phyloP scores from a whole-genome alignment of 2,888 invertebrate species.

The Incurvaria masculella region DNA sequence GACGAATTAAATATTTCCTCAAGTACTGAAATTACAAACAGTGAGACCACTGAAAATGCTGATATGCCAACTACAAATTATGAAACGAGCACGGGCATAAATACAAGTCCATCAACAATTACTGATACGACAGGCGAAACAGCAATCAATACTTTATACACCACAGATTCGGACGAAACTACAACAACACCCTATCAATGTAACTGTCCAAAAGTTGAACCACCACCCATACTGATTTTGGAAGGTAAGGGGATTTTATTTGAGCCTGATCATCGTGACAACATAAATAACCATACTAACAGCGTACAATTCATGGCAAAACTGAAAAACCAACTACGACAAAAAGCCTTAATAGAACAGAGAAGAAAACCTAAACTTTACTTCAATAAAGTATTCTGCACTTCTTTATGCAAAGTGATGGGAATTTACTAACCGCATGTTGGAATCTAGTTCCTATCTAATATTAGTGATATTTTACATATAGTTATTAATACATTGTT shows the following conservation, averaged over 20 bases:
- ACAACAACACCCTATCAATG: constrained; percentile 24
- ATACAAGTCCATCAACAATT: constrained; percentile 18
- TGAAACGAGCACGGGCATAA: constrained; percentile 17
- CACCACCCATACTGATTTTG: constrained; percentile 74
- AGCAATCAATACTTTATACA: constrained; percentile 9
- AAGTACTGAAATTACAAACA: background rate
- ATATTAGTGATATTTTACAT: no score
- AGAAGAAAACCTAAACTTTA: no score
- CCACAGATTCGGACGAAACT: constrained; percentile 19
- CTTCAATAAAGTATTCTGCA: no score
- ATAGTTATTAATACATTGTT: no score
- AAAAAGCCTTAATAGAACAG: no score
- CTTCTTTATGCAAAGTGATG: no score
- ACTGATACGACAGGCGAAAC: constrained; percentile 26
- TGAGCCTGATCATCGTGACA: constrained; percentile 27
- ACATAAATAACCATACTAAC: constrained; percentile 3
- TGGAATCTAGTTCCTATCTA: background rate
- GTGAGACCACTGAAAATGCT: background rate
- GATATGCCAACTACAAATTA: constrained; percentile 8
- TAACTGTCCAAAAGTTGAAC: constrained; percentile 45
- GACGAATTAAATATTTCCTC: constrained; percentile 12
- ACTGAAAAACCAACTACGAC: no score
- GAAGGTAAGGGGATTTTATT: constrained; percentile 67
- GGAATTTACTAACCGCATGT: no score
- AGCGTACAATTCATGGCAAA: background rate